Conservation (phyloP, 2,113 vertebrate genomes). For the Istiophorus platypterus region DNA sequence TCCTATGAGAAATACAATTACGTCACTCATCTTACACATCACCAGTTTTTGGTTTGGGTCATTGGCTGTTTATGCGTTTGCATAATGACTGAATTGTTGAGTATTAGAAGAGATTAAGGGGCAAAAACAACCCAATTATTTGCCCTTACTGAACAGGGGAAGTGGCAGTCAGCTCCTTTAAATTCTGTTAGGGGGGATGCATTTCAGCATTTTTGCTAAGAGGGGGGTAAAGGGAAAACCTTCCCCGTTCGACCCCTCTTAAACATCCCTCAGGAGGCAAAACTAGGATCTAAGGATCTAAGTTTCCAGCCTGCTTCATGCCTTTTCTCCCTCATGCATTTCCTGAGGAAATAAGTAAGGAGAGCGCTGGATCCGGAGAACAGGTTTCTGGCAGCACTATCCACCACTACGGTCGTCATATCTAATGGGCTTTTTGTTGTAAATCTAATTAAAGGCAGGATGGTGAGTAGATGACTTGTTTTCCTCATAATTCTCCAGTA, state of each 20-base stretch:
- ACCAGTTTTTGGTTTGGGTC: constrained; percentile 17
- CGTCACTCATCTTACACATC: background rate
- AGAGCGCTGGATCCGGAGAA: constrained; percentile 29
- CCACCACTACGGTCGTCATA: constrained; percentile 32
- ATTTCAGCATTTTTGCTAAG: constrained; percentile 18
- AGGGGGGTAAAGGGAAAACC: constrained; percentile 8
- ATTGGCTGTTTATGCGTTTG: constrained; percentile 32
- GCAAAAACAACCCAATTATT: constrained; percentile 43
- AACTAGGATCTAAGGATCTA: constrained; percentile 9
- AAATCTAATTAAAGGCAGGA: constrained; percentile 60
- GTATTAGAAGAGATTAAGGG: constrained; percentile 61
- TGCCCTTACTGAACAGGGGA: constrained; percentile 28
- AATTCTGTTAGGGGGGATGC: constrained; percentile 38
- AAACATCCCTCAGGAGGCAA: background rate
- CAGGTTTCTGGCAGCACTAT: constrained; percentile 49
- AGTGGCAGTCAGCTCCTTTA: constrained; percentile 33
- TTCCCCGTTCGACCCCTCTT: background rate
- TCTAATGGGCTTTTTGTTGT: constrained; percentile 61
- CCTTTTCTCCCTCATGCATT: background rate
- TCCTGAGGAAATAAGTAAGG: constrained; percentile 10
- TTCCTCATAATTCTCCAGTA: constrained; percentile 44
- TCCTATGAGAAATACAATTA: background rate
- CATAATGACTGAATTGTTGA: constrained; percentile 49
- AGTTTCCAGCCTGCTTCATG: background rate
- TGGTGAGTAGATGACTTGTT: constrained; percentile 65